These are phyloP conservation scores for Noctua comes DNA, from an alignment of 2,888 invertebrate genomes.

Conservation along the genomic window DNA sequence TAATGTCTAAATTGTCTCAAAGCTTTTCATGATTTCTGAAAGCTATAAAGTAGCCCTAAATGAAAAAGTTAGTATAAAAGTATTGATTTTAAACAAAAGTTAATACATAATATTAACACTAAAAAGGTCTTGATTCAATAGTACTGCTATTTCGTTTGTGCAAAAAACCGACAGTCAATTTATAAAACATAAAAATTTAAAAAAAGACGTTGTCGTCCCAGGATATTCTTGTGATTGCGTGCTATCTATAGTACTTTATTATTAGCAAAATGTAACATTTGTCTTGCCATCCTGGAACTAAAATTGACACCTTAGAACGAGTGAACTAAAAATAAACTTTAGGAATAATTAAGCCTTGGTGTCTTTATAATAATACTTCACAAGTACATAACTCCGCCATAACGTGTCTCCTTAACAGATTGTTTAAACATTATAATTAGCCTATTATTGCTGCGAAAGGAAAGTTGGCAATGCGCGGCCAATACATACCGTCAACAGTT, in stretches of 20 bases:
- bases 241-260: constrained; percentile 33
- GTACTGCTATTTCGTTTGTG: constrained; percentile 66
- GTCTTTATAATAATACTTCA: constrained; percentile 70
- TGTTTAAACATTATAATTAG: constrained; percentile 48
- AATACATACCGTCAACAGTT: constrained; percentile 51
- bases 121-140: constrained; percentile 65
- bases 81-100: constrained; percentile 64
- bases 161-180: constrained; percentile 55
- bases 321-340: constrained; percentile 51
- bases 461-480: constrained; percentile 47
- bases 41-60: constrained; percentile 57
- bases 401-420: constrained; percentile 38
- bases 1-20: constrained; percentile 54
- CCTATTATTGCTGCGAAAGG: constrained; percentile 61
- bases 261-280: constrained; percentile 31
- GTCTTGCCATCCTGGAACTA: constrained; percentile 38
- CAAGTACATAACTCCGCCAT: constrained; percentile 49
- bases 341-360: constrained; percentile 64
- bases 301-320: constrained; percentile 38
- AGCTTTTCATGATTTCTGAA: constrained; percentile 41
- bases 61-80: constrained; percentile 67
- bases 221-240: constrained; percentile 27
- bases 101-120: constrained; percentile 52
- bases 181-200: constrained; percentile 21
- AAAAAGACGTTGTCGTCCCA: constrained; percentile 25